phyloP scores from a whole-genome alignment of 2,113 vertebrate genomes.

The Sinocyclocheilus rhinocerous region DNA sequence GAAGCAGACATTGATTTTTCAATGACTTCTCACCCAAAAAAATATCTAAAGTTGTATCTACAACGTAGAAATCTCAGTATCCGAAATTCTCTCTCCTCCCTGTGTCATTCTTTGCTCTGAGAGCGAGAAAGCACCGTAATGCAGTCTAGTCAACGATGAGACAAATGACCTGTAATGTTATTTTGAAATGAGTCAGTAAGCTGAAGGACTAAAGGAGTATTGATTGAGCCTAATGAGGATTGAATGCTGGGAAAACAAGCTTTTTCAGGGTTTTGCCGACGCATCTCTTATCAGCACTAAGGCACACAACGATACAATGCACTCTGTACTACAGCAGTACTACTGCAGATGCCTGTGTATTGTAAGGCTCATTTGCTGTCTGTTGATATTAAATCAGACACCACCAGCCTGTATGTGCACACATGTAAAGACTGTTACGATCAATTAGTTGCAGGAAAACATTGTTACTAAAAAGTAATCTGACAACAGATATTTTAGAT shows the following conservation, averaged over 20 bases:
- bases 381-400: slow-evolving; percentile 1
- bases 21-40: slow-evolving; percentile 95
- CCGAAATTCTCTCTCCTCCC: background rate
- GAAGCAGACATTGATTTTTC: slow-evolving; percentile 99
- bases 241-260: slow-evolving; percentile 92
- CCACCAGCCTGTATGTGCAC: background rate
- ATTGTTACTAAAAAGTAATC: background rate
- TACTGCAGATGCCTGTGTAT: background rate
- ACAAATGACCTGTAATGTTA: slow-evolving; percentile 97
- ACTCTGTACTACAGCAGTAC: background rate
- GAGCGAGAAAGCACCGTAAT: slow-evolving; percentile 80
- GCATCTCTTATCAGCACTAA: slow-evolving; percentile 77
- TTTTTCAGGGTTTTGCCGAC: slow-evolving; percentile 79
- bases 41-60: slow-evolving; percentile 97
- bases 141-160: slow-evolving; percentile 90
- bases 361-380: slow-evolving; percentile 15
- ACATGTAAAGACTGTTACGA: background rate
- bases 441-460: background rate
- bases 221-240: slow-evolving; percentile 98
- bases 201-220: slow-evolving; percentile 96
- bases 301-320: background rate
- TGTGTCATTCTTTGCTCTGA: slow-evolving; percentile 34
- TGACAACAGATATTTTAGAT: background rate
- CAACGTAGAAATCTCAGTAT: slow-evolving; percentile 82
- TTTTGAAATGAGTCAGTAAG: slow-evolving; percentile 98